phyloP scores from a whole-genome alignment of 2,888 invertebrate genomes.

The Flexamia atlantica region DNA sequence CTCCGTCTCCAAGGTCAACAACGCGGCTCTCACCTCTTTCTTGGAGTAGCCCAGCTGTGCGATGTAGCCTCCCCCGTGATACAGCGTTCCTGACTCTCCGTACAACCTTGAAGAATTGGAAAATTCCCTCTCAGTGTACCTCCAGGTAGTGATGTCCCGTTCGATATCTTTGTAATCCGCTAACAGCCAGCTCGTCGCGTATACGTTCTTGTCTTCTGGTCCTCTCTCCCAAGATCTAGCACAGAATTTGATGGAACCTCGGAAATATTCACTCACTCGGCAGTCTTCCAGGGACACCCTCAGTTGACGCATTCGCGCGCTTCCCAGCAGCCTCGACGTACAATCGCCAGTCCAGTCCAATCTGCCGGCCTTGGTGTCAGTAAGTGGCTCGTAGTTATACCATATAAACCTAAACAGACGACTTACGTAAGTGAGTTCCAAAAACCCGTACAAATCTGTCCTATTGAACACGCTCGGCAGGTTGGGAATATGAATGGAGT shows the following conservation, averaged over 20 bases:
- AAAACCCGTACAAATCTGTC: background rate
- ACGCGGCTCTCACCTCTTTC: no score
- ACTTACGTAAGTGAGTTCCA: background rate
- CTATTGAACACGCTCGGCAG: no score
- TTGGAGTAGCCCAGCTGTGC: no score
- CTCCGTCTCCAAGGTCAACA: no score
- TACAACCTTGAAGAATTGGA: no score
- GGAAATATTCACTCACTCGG: no score
- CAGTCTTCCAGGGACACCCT: no score
- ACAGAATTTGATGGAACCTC: no score
- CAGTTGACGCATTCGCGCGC: no score
- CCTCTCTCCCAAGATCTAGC: background rate
- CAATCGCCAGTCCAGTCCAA: background rate
- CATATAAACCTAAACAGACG: background rate
- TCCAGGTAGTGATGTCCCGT: no score
- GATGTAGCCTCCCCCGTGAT: background rate
- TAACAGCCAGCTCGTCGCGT: background rate
- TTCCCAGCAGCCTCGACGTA: no score
- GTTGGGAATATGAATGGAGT: background rate
- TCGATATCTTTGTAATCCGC: background rate
- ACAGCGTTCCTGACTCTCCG: background rate
- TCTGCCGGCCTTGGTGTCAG: conserved; percentile 47
- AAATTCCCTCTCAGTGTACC: no score
- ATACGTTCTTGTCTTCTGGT: background rate
- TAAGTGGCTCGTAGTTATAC: background rate